Evolutionary conservation across 2,888 invertebrate species (phyloP), one percentile per base, ranked within the genome.

Genomic region (Caenorhabditis sinica): DNA sequence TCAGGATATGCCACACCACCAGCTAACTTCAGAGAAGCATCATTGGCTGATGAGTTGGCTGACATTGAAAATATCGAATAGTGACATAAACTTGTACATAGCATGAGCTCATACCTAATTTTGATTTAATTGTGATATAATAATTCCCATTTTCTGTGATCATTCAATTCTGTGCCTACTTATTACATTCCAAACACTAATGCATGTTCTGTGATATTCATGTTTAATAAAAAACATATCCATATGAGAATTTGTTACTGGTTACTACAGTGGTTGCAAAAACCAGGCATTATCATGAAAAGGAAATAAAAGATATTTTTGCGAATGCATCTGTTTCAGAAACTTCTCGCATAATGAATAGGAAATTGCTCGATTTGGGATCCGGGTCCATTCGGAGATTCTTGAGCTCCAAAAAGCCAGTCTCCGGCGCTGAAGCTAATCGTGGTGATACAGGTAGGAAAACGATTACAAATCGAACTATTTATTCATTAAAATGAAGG

Each of bases 1-100:
- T 72, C 74, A 17, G 87, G 87, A 36, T 87, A 87, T 49, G 49
- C 81, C 13, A 87, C 87, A 15, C 87, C 87, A 0, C 87, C 86
- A 13, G 83, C 86, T n/a, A 87, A 87, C 36, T 83, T 87, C 75
- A 71, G 63, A 25, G 82, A 68, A 40, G 63, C 65, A 8, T 82
- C 75, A 0, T 36, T 82, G 56, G 74, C 74, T 36, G 82, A 82
- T 68, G 82, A 82, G 45, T 45, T 82, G 2, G 82, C 82, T 13
- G 75, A 56, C 25, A 71, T 75, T 11, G 82, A 80, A 11, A 60
- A n/a, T 13, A 65, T 66, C 25, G 60, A 56, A 23, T 65, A 56
- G 17, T n/a, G 8, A 3, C 33, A 36, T 23, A 45, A 20, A 20
- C 8, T 36, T 53, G 51, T 72, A 58, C 30, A 43, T 45, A 30